Percentiles rank a stretch among this genome's conserved stretches.
Conservation (phyloP, 2,113 vertebrate species). For the Columba livia region DNA sequence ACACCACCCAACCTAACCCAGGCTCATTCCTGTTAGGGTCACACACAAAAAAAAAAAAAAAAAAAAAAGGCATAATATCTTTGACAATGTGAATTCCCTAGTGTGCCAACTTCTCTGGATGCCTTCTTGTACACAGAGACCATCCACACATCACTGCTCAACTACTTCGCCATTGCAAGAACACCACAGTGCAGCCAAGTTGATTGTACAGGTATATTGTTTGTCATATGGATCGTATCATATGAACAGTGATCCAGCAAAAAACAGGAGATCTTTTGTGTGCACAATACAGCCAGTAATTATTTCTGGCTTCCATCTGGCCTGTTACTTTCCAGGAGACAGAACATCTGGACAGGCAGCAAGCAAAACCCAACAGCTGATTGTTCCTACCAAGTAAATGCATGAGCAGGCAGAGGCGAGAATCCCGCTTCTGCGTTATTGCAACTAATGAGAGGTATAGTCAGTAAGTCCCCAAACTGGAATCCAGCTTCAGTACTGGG, state of each 20-base stretch:
- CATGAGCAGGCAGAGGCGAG: not conserved
- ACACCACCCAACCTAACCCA: not conserved
- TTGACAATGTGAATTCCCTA: not conserved
- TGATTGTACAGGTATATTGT: accelerated
- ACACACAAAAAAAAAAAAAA: not conserved
- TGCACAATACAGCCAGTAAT: not conserved
- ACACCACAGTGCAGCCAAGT: not conserved
- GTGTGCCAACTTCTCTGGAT: not conserved
- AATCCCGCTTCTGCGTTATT: not conserved
- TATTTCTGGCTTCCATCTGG: constrained; percentile 20
- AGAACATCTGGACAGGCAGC: constrained; percentile 29
- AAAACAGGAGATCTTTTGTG: constrained; percentile 26
- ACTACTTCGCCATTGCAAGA: not conserved
- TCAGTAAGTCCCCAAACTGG: not conserved
- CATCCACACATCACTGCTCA: not conserved
- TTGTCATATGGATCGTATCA: not conserved
- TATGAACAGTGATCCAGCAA: not conserved
- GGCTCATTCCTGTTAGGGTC: not conserved
- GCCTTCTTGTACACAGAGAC: not conserved
- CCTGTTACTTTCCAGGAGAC: not conserved
- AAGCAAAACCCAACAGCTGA: not conserved
- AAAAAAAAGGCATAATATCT: not conserved
- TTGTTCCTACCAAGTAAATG: not conserved
- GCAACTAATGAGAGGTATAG: not conserved
- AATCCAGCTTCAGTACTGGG: not conserved